Evolutionary conservation across 2,113 vertebrate species (phyloP), one percentile per base, ranked within the genome.

Genomic region (Oreotrochilus melanogaster): DNA sequence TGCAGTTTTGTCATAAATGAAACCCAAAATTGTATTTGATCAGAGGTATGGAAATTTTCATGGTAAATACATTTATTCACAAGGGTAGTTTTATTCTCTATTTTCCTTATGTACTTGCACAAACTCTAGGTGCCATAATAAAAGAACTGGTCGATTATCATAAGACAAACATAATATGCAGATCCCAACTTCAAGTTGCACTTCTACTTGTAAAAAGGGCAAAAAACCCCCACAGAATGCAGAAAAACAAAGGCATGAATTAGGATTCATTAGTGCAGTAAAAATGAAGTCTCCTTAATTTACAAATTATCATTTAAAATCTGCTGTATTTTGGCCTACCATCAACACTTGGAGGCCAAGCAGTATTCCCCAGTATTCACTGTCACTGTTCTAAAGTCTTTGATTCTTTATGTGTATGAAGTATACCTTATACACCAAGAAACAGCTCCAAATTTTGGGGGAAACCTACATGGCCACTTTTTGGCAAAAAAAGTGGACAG

Each of bases 1-100:
- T 60, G 83, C 70, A n/a, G 93, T 93, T 88, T 73, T 97, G 60
- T 95, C 93, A 62, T 61, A 91, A 37, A 18, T 84, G 45, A 97
- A 96, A 86, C 19, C 84, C 47, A 91, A 96, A 96, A 71, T 70
- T 22, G 25, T 71, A 92, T 80, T 28, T 97, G 10, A 64, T 96
- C 35, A 93, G 1, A 67, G 89, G 82, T 81, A 50, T n/a, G 9
- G 80, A 95, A 43, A 60, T 95, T 79, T 84, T 95, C 69, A 93
- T 23, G 13, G 95, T 97, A 97, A 95, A 96, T 88, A 67, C 67
- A 31, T 42, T 56, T 78, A 78, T 54, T 54, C 25, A n/a, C 56
- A 58, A 58, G 18, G 15, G 54, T 24, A 75, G 27, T 62, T 94
- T 92, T 37, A 39, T 6, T 64, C 33, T 84, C 78, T 12, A 6